phyloP scores from a whole-genome alignment of 2,113 vertebrate genomes.

The Bostrychus sinensis region DNA sequence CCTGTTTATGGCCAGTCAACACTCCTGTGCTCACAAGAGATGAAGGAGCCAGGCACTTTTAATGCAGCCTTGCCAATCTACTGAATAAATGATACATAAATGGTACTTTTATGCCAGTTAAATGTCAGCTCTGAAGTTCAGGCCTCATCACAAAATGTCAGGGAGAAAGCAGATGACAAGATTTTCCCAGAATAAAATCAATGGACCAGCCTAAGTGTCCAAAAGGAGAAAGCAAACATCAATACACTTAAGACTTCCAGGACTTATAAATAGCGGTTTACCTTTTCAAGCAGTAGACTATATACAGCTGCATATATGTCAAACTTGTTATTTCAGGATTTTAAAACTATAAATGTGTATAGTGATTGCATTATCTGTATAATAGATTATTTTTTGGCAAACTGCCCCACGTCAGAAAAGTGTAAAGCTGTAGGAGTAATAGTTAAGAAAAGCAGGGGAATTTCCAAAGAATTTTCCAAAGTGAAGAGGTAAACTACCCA shows the following conservation, averaged over 20 bases:
- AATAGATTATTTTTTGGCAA: no score
- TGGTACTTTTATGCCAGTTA: slow-evolving; percentile 25
- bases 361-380: background rate
- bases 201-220: slow-evolving; percentile 1
- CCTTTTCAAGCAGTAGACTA: no score
- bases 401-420: no score
- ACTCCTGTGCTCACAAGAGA: slow-evolving; percentile 24
- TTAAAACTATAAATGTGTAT: background rate
- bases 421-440: no score
- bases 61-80: slow-evolving; percentile 12
- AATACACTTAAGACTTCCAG: background rate
- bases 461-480: no score
- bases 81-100: slow-evolving; percentile 39
- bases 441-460: no score
- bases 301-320: no score
- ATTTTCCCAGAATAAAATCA: slow-evolving; percentile 17
- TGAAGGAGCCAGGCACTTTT: background rate
- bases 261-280: background rate
- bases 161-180: slow-evolving; percentile 4
- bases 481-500: no score
- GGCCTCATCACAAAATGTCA: slow-evolving; percentile 36
- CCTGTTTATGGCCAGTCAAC: slow-evolving; percentile 10
- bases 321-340: background rate
- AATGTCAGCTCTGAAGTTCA: slow-evolving; percentile 47
- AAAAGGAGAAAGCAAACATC: slow-evolving; percentile 1